Evolutionary conservation across 1,140 invertebrate genomes (phyloP).

Genomic region (Lamellibrachia luymesi): DNA sequence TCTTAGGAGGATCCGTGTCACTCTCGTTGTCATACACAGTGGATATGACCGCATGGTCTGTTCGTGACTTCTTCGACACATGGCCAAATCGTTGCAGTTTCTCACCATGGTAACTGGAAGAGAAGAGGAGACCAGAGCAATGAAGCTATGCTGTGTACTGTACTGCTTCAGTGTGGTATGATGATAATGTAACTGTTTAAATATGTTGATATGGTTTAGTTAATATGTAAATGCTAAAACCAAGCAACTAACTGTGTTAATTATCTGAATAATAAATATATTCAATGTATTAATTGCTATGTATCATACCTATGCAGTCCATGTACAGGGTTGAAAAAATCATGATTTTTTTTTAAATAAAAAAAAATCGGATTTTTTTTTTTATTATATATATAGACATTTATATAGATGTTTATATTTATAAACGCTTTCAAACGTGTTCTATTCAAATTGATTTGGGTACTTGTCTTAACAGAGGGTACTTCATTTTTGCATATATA

Average conservation of each 20-base stretch:
- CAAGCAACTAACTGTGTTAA: not conserved
- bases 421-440: too few relatives aligned
- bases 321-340: not conserved
- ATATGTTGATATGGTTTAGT: not conserved
- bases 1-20: conserved; percentile 40
- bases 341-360: not conserved
- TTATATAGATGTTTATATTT: too few relatives aligned
- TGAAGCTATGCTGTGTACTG: not conserved
- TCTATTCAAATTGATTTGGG: too few relatives aligned
- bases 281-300: not conserved
- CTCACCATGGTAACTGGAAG: conserved; percentile 24
- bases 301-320: not conserved
- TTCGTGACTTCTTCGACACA: conserved; percentile 24
- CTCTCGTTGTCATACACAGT: conserved; percentile 45
- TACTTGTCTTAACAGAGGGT: too few relatives aligned
- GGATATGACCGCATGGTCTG: conserved; percentile 36
- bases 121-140: not conserved
- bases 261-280: not conserved
- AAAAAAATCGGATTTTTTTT: not conserved
- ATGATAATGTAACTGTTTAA: not conserved
- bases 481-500: too few relatives aligned
- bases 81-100: conserved; percentile 33
- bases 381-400: too few relatives aligned
- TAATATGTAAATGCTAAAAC: not conserved
- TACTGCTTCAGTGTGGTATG: not conserved